A percentile compares a stretch with the other conserved stretches of the same genome.
These are phyloP conservation scores for Heteractis magnifica DNA, from an alignment of 92 coral and sea anemone species.

Conservation along the genomic window DNA sequence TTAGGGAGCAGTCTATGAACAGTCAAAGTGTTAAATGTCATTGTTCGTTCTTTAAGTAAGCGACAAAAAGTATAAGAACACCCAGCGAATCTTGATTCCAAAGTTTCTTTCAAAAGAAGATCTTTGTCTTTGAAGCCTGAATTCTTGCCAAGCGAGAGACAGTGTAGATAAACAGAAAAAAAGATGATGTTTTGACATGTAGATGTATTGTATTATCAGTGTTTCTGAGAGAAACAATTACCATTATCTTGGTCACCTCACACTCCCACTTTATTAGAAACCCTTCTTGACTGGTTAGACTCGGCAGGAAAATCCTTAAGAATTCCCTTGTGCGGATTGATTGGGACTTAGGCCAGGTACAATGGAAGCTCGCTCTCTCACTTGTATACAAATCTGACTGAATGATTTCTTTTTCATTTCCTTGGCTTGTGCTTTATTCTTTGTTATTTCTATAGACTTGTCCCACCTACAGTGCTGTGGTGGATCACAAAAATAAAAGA, in stretches of 20 bases:
- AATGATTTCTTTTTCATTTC: slow-evolving; percentile 19
- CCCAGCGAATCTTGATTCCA: not conserved
- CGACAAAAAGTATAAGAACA: not conserved
- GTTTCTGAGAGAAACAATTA: not conserved
- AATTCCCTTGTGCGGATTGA: not conserved
- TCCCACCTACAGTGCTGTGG: slow-evolving; percentile 25
- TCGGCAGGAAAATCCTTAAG: not conserved
- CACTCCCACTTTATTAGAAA: not conserved
- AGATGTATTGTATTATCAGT: not conserved
- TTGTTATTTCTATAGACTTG: slow-evolving; percentile 2
- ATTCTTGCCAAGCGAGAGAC: not conserved
- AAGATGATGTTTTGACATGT: not conserved
- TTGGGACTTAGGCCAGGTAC: not conserved
- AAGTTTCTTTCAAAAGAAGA: not conserved
- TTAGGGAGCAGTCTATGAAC: not conserved
- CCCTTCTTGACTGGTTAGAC: not conserved
- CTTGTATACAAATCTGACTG: slow-evolving; percentile 23
- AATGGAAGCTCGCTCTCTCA: not conserved
- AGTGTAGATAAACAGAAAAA: not conserved
- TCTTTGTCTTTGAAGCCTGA: not conserved
- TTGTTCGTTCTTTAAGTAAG: not conserved
- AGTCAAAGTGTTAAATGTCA: slow-evolving; percentile 11
- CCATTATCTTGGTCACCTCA: not conserved
- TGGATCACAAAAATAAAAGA: slow-evolving; percentile 10
- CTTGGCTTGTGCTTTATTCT: slow-evolving; percentile 17